Conservation (phyloP, 2,113 vertebrate genomes). For the Loxodonta africana region DNA sequence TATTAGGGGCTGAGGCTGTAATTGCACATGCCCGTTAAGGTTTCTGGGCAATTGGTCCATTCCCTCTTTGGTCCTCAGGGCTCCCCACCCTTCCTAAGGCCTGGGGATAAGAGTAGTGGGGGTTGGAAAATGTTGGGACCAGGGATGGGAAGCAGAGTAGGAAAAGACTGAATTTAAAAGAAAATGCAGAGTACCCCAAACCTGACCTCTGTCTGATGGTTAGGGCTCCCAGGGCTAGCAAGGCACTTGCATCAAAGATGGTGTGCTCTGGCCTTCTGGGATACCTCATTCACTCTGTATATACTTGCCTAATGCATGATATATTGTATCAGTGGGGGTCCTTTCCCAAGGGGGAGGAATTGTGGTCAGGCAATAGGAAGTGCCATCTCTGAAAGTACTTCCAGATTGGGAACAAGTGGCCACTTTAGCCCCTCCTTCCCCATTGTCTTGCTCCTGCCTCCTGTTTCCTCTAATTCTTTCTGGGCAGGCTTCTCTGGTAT, state of each 20-base stretch:
- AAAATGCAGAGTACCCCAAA: not conserved
- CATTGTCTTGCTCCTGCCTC: constrained; percentile 36
- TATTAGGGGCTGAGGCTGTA: constrained; percentile 25
- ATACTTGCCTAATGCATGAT: not conserved
- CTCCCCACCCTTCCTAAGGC: constrained; percentile 5
- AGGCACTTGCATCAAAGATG: not conserved
- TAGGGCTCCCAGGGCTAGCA: not conserved
- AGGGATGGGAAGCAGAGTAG: not conserved
- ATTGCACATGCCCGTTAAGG: not conserved
- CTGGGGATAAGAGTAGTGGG: not conserved
- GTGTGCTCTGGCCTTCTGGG: not conserved
- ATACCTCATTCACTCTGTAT: not conserved
- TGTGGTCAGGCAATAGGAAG: constrained; percentile 53
- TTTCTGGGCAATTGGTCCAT: constrained; percentile 45
- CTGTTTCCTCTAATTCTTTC: not conserved
- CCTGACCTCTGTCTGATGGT: not conserved
- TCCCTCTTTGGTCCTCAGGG: not conserved
- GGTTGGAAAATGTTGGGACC: not conserved
- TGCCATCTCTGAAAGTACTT: constrained; percentile 40
- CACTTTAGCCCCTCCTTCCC: not conserved
- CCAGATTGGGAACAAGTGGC: not conserved
- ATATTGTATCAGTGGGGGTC: not conserved
- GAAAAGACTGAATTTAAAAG: not conserved
- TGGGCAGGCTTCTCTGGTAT: not conserved
- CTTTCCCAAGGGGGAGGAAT: not conserved